Conservation (phyloP, 2,888 invertebrate species). For the Seira sanloemensis region DNA sequence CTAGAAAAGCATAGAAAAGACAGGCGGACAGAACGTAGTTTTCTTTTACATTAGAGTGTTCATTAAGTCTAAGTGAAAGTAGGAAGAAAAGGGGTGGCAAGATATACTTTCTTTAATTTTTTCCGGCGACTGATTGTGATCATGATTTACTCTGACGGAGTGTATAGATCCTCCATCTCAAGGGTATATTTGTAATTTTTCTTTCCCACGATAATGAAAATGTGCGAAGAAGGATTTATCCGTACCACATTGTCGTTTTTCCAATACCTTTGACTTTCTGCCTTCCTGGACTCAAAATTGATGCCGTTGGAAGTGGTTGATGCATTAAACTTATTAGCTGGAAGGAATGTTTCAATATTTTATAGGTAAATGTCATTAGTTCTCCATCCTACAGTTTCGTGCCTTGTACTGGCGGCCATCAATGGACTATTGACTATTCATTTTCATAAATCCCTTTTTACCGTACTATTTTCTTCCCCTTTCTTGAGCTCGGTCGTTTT, state of each 20-base stretch:
- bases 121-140: not conserved
- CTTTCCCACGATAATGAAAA: not conserved
- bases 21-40: not conserved
- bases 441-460: slow-evolving; percentile 45
- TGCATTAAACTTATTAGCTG: not conserved
- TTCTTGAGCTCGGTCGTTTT: no score
- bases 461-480: not conserved
- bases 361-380: slow-evolving; percentile 1
- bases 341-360: not conserved
- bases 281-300: not conserved
- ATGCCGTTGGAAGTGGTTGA: not conserved
- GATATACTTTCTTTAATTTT: not conserved
- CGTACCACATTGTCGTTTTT: not conserved
- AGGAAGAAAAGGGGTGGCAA: not conserved
- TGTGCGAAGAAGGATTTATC: not conserved
- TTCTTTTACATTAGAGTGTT: not conserved
- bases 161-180: not conserved
- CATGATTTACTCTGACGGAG: not conserved
- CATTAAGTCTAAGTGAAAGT: not conserved
- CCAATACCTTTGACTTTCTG: not conserved
- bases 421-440: slow-evolving; percentile 22
- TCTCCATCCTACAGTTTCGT: not conserved
- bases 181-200: not conserved
- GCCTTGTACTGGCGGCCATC: not conserved
- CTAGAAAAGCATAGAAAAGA: not conserved